Conservation (phyloP, 2,113 vertebrate genomes). For the Forbesichthys agassizii region DNA sequence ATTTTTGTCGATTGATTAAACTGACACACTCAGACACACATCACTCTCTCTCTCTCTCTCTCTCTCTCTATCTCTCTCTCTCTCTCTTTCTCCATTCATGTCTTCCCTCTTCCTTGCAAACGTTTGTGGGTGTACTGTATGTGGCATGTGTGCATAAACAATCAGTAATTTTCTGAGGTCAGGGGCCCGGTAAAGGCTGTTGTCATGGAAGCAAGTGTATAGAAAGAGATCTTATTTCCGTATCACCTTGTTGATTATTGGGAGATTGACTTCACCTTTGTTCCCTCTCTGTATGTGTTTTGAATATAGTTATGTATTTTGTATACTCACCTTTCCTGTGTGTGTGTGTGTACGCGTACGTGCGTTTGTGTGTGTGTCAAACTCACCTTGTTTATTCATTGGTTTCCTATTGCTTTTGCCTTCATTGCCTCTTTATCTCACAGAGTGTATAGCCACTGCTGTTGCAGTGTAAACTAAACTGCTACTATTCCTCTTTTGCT, state of each 20-base stretch:
- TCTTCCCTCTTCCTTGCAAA: neutral
- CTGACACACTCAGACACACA: neutral
- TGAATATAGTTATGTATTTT: neutral
- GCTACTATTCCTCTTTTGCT: too few species aligned
- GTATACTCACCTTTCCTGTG: neutral
- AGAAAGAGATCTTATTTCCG: conserved; percentile 66
- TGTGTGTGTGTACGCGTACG: neutral
- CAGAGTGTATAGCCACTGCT: too few species aligned
- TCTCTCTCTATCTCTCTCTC: neutral
- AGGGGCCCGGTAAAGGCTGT: conserved; percentile 52
- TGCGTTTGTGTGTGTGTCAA: neutral
- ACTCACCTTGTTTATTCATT: neutral
- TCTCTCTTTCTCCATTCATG: neutral
- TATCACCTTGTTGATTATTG: conserved; percentile 60
- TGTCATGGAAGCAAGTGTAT: conserved; percentile 66
- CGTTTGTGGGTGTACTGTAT: neutral
- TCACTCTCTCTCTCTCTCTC: neutral
- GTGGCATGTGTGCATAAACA: neutral
- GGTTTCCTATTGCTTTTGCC: neutral
- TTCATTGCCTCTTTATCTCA: neutral
- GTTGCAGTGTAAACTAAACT: too few species aligned
- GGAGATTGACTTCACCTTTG: conserved; percentile 23
- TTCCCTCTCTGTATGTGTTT: neutral
- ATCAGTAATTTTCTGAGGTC: conserved; percentile 18
- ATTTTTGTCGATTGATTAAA: neutral